Evolutionary conservation across 2,888 invertebrate species (phyloP).

Genomic region (Rhamphomyia laevipes): DNA sequence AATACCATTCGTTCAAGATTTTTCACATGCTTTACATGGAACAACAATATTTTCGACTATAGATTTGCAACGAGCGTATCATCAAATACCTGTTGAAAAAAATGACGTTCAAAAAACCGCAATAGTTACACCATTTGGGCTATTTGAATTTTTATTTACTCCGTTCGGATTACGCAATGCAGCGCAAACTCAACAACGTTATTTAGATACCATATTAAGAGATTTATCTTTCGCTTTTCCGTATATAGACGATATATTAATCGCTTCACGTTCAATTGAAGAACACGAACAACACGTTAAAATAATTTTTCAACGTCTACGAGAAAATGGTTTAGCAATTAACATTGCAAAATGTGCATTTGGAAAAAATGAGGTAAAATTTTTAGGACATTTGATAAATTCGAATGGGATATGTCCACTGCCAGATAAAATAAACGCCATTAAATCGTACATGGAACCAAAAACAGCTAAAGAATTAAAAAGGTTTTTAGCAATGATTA

Average conservation of each 20-base stretch:
- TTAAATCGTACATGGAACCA: neutral
- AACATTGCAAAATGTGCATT: neutral
- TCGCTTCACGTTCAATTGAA: neutral
- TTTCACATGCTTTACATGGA: neutral
- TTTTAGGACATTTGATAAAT: neutral
- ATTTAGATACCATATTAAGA: neutral
- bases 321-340: neutral
- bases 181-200: neutral
- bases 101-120: neutral
- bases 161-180: neutral
- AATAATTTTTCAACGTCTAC: neutral
- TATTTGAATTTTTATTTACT: neutral
- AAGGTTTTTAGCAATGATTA: neutral
- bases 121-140: neutral
- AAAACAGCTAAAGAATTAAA: neutral
- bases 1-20: slow-evolving; percentile 7
- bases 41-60: neutral
- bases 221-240: neutral
- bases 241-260: neutral
- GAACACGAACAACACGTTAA: neutral
- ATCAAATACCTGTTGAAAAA: neutral
- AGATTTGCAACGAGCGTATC: neutral
- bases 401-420: neutral
- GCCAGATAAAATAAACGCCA: neutral
- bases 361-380: neutral